phyloP scores from a whole-genome alignment of 2,888 invertebrate genomes.

The Prenolepis imparis region DNA sequence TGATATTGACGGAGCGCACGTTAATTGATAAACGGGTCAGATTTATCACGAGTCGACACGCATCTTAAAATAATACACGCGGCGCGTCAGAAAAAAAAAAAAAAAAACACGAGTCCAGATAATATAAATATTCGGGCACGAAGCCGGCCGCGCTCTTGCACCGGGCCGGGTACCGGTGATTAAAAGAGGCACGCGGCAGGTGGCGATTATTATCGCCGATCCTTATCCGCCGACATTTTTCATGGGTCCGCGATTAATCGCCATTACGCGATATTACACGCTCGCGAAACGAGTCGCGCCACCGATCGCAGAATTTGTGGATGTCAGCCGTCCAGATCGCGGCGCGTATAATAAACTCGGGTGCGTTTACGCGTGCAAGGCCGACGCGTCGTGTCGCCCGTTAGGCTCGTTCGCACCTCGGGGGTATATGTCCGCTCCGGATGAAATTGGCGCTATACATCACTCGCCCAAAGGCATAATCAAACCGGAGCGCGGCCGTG shows the following conservation, averaged over 20 bases:
- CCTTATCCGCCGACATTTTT: slow-evolving; percentile 63
- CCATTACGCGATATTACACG: slow-evolving; percentile 76
- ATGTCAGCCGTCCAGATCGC: slow-evolving; percentile 50
- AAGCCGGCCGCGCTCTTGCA: background rate
- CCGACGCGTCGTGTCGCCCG: slow-evolving; percentile 63
- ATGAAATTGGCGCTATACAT: slow-evolving; percentile 78
- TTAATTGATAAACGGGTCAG: slow-evolving; percentile 54
- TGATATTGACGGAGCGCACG: slow-evolving; percentile 19
- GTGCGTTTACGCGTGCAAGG: slow-evolving; percentile 73
- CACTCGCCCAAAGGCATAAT: slow-evolving; percentile 75
- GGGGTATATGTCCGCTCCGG: slow-evolving; percentile 74
- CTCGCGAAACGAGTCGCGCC: slow-evolving; percentile 72
- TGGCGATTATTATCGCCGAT: slow-evolving; percentile 73
- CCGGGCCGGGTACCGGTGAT: slow-evolving; percentile 34
- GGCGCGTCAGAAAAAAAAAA: slow-evolving; percentile 42
- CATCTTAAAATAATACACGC: slow-evolving; percentile 47
- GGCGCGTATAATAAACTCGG: slow-evolving; percentile 75
- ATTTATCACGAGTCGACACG: slow-evolving; percentile 51
- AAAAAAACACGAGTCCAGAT: slow-evolving; percentile 39
- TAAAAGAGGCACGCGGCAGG: slow-evolving; percentile 65
- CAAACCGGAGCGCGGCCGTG: slow-evolving; percentile 53
- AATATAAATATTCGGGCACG: slow-evolving; percentile 45
- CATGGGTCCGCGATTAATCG: slow-evolving; percentile 73
- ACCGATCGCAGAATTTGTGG: slow-evolving; percentile 68
- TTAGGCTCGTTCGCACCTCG: slow-evolving; percentile 75